A percentile compares a stretch with the other conserved stretches of the same genome.
phyloP scores from a whole-genome alignment of 2,888 invertebrate species.

The Liodrosophila aerea region DNA sequence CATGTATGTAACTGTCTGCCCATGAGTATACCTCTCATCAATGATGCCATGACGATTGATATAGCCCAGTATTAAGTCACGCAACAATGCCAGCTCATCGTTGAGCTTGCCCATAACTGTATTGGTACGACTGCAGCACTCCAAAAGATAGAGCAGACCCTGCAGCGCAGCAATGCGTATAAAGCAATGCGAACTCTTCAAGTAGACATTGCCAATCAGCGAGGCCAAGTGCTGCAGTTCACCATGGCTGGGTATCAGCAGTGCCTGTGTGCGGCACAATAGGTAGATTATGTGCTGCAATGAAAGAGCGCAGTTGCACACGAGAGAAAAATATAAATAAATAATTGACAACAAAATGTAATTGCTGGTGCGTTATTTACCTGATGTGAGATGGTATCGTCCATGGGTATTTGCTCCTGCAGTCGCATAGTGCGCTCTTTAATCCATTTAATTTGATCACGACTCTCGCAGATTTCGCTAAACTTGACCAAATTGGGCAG shows the following conservation, averaged over 20 bases:
- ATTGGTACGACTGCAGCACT: slow-evolving; percentile 82
- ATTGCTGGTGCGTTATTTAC: slow-evolving; percentile 57
- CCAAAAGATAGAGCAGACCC: slow-evolving; percentile 81
- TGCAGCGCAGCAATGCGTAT: slow-evolving; percentile 81
- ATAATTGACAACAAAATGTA: neutral
- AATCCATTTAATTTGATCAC: slow-evolving; percentile 91
- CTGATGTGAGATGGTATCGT: slow-evolving; percentile 90
- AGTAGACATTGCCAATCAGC: slow-evolving; percentile 80
- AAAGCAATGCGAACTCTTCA: slow-evolving; percentile 82
- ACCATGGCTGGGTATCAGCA: slow-evolving; percentile 80
- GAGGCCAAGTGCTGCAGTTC: slow-evolving; percentile 81
- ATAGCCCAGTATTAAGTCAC: slow-evolving; percentile 81
- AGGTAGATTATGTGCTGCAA: slow-evolving; percentile 82
- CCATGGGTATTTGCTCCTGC: slow-evolving; percentile 86
- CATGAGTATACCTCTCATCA: slow-evolving; percentile 82
- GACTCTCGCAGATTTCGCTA: slow-evolving; percentile 90
- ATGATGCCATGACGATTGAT: slow-evolving; percentile 82
- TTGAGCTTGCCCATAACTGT: slow-evolving; percentile 82
- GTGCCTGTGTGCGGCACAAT: slow-evolving; percentile 82
- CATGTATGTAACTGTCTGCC: too few relatives aligned
- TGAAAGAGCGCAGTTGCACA: neutral
- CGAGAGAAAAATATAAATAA: slow-evolving; percentile 7
- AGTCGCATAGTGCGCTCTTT: slow-evolving; percentile 87
- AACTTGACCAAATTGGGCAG: slow-evolving; percentile 87
- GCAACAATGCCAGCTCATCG: slow-evolving; percentile 81